phyloP scores from a whole-genome alignment of 2,797 vertebrate species.

The Tinamus major region DNA sequence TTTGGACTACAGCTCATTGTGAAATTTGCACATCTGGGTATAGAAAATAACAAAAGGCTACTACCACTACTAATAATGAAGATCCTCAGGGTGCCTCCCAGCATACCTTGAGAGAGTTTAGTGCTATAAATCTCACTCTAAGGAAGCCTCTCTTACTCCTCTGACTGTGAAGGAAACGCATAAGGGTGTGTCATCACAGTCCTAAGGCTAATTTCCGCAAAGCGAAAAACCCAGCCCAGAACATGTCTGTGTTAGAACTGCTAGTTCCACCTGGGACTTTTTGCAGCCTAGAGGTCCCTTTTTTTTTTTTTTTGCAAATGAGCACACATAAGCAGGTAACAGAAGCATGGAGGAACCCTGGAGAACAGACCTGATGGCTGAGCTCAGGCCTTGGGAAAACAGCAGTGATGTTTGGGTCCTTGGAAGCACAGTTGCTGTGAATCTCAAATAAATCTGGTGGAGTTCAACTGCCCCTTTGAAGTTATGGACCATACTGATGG shows the following conservation, averaged over 20 bases:
- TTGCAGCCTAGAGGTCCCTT: background rate
- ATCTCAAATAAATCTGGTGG: background rate
- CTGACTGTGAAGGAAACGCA: accelerated
- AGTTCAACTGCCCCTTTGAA: background rate
- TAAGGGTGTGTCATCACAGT: background rate
- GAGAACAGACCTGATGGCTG: background rate
- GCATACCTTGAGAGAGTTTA: background rate
- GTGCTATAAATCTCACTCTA: background rate
- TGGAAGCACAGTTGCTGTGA: background rate
- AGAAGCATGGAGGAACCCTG: background rate
- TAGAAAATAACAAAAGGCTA: background rate
- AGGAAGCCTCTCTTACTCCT: background rate
- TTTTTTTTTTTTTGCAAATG: background rate
- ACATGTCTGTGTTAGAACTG: background rate
- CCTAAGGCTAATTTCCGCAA: background rate
- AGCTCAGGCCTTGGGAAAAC: background rate
- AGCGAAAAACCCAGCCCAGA: background rate
- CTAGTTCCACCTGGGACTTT: background rate
- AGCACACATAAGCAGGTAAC: background rate
- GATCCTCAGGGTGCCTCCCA: background rate
- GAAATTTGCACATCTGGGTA: background rate
- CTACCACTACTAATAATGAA: background rate
- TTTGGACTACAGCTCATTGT: background rate
- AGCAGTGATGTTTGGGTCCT: background rate
- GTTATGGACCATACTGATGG: background rate